These are phyloP conservation scores for Zophobas morio DNA, from an alignment of 1,140 invertebrate genomes.

Conservation along the genomic window DNA sequence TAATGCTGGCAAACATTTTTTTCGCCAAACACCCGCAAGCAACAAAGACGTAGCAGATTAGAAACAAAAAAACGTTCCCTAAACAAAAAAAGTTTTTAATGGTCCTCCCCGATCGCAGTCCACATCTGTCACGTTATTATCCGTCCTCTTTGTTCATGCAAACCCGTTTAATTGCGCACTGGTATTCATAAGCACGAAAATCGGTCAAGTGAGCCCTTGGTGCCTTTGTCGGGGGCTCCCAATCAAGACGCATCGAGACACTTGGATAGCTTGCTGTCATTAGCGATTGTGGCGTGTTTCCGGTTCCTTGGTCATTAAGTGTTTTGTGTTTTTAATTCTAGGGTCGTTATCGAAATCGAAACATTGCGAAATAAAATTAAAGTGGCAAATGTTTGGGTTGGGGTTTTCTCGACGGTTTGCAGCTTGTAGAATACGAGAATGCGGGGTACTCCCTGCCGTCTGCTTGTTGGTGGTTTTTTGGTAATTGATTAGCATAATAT, in stretches of 20 bases:
- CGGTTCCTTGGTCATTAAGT: background rate
- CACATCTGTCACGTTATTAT: conserved; percentile 44
- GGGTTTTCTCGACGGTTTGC: too few relatives aligned
- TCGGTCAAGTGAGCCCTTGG: conserved; percentile 34
- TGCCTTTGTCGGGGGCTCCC: background rate
- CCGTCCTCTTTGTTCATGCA: conserved; percentile 30
- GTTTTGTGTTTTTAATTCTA: conserved; percentile 9
- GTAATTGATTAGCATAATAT: too few relatives aligned
- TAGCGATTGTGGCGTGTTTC: background rate
- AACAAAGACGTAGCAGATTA: conserved; percentile 41
- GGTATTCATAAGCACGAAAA: conserved; percentile 43
- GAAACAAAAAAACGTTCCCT: conserved; percentile 35
- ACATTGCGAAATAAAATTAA: too few relatives aligned
- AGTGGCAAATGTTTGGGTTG: too few relatives aligned
- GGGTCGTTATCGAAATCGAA: background rate
- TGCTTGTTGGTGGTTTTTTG: too few relatives aligned
- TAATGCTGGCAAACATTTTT: conserved; percentile 33
- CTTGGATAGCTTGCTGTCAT: background rate
- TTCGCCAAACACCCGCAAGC: conserved; percentile 21
- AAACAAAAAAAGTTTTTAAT: conserved; percentile 40
- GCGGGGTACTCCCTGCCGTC: too few relatives aligned
- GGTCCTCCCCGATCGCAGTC: conserved; percentile 32
- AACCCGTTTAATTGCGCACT: conserved; percentile 28
- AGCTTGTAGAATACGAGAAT: too few relatives aligned
- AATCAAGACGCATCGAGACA: background rate